These are phyloP conservation scores for Pomatorhinus ruficollis DNA, from an alignment of 2,113 vertebrate species.

Conservation along the genomic window DNA sequence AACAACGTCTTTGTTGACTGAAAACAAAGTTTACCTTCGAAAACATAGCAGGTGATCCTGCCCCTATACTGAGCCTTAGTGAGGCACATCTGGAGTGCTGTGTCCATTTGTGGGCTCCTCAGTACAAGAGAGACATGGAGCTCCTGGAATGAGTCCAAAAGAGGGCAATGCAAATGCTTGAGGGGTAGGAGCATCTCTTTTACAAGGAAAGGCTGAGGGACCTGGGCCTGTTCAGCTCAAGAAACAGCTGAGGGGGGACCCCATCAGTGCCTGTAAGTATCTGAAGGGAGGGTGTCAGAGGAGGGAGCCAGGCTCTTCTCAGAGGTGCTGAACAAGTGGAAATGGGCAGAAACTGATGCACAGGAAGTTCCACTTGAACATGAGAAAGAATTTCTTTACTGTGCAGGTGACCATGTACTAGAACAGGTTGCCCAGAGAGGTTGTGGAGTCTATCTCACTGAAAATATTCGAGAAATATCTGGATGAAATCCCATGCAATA, in stretches of 20 bases:
- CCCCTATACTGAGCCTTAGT: not conserved
- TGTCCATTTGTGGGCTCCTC: not conserved
- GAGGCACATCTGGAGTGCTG: not conserved
- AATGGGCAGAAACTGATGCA: not conserved
- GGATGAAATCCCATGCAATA: not conserved
- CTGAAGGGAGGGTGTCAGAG: not conserved
- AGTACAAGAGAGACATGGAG: not conserved
- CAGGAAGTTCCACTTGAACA: not conserved
- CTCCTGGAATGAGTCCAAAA: not conserved
- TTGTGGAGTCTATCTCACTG: not conserved
- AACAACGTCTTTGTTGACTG: not conserved
- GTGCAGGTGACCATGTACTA: not conserved
- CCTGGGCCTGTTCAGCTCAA: not conserved
- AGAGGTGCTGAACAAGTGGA: not conserved
- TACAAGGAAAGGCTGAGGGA: not conserved
- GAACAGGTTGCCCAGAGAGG: not conserved
- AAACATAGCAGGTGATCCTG: not conserved
- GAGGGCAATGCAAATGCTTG: accelerated
- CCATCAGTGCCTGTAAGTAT: too few relatives aligned
- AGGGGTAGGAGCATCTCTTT: not conserved
- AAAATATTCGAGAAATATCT: not conserved
- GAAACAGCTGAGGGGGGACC: not conserved
- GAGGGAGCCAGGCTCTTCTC: not conserved
- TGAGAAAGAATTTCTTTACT: not conserved
- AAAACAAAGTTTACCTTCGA: not conserved